phyloP scores from a whole-genome alignment of 2,797 vertebrate genomes.

The Triplophysa bombifrons region DNA sequence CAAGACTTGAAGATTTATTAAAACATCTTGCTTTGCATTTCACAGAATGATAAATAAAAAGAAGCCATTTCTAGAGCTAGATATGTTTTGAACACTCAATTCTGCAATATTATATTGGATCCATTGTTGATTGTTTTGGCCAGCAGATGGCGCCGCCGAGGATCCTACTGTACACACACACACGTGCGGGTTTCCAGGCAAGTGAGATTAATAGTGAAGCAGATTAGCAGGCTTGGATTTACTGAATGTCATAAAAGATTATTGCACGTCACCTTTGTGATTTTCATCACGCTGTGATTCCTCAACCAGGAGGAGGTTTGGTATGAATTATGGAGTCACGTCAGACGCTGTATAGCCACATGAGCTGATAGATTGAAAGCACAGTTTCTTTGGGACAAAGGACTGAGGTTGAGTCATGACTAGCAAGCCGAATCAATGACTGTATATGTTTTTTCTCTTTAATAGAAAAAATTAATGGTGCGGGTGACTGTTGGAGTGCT shows the following conservation, averaged over 20 bases:
- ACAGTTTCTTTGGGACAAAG: background rate
- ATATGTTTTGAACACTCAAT: too few species aligned
- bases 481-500: slow-evolving; percentile 46
- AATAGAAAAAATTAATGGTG: background rate
- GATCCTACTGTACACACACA: background rate
- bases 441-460: background rate
- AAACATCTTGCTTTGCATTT: background rate
- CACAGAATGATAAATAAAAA: background rate
- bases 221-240: slow-evolving; percentile 41
- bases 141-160: slow-evolving; percentile 43
- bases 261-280: slow-evolving; percentile 29
- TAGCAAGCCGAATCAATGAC: background rate
- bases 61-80: too few species aligned
- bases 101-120: background rate
- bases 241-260: slow-evolving; percentile 38
- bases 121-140: slow-evolving; percentile 4
- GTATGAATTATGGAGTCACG: background rate
- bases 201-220: slow-evolving; percentile 27
- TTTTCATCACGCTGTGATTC: background rate
- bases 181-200: background rate
- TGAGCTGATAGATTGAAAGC: slow-evolving; percentile 3
- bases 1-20: background rate
- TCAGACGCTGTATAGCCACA: background rate
- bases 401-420: background rate
- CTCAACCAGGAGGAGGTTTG: slow-evolving; percentile 2